Evolutionary conservation across 2,113 vertebrate genomes (phyloP), one percentile per base, ranked within the genome.

Genomic region (human (Homo sapiens)): DNA sequence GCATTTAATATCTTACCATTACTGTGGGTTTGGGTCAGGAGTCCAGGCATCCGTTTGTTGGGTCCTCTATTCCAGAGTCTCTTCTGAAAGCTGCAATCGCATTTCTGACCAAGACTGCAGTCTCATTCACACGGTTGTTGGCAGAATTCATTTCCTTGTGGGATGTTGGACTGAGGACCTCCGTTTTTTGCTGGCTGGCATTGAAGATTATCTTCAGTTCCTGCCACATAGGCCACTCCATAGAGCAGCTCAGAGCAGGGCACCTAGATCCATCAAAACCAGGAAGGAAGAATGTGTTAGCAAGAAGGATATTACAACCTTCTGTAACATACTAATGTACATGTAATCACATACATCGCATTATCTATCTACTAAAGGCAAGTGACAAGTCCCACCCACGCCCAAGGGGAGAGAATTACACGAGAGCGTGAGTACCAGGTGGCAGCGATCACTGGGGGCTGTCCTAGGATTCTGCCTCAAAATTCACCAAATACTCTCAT

Each of bases 161-260:
- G n/a, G 18, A 20, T 64, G 50, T 5, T 38, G 48, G 27, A 16
- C 22, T 13, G 45, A 78, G 50, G 35, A 38, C 17, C 16, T 40
- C 3, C 25, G 0, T 27, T 52, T 52, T 40, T 80, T 70, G 5
- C 73, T 40, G 48, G 18, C 68, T 89, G 50, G 84, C 48, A 35
- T 2, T 72, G n/a, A 50, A 86, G n/a, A 50, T 40, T 5, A 43
- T 25, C 32, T 35, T 96, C 27, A 1, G 45, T 40, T 57, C 66
- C 70, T 85, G 16, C 72, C 76, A 38, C 0, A 3, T 2, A 5
- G 52, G 35, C 4, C 25, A 73, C 61, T 61, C 40, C 38, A 25
- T 0, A 43, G 17, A 17, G 32, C 3, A 79, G n/a, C 16, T 22
- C 8, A 10, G 0, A 7, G 7, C n/a, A 14, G 1, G 12, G 16